A percentile compares a stretch with the other conserved stretches of the same genome.
phyloP scores from a whole-genome alignment of 2,888 invertebrate genomes.

The Andrena marginata region DNA sequence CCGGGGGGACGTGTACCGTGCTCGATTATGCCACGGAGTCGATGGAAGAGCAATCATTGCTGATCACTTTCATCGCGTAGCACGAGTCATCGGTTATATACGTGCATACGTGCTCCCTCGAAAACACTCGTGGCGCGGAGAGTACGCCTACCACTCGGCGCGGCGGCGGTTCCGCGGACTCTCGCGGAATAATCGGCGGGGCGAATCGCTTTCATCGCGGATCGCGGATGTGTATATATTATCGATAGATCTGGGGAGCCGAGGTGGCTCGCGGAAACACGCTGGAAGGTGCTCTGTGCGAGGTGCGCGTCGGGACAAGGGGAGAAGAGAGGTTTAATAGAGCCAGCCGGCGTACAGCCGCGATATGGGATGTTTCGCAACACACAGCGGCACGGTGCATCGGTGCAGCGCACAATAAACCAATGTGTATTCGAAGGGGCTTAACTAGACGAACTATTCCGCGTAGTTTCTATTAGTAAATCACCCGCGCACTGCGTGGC shows the following conservation, averaged over 20 bases:
- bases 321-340: conserved; percentile 63
- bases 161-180: neutral
- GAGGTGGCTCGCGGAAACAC: conserved; percentile 64
- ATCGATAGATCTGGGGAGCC: conserved; percentile 70
- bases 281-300: conserved; percentile 57
- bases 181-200: conserved; percentile 38
- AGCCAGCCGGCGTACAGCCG: conserved; percentile 56
- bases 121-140: neutral
- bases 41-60: conserved; percentile 20
- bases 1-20: neutral
- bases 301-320: conserved; percentile 53
- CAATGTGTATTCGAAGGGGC: conserved; percentile 72
- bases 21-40: conserved; percentile 1
- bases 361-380: conserved; percentile 47
- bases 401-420: conserved; percentile 73
- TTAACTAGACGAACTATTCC: conserved; percentile 77
- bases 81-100: neutral
- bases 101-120: conserved; percentile 3
- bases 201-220: conserved; percentile 44
- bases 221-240: conserved; percentile 47
- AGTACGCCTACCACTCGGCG: neutral
- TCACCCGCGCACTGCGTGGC: conserved; percentile 74
- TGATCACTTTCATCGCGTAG: conserved; percentile 26
- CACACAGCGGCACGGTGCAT: conserved; percentile 46
- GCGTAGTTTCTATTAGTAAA: conserved; percentile 79